phyloP scores from a whole-genome alignment of 2,888 invertebrate genomes.

The Megamerina dolium region DNA sequence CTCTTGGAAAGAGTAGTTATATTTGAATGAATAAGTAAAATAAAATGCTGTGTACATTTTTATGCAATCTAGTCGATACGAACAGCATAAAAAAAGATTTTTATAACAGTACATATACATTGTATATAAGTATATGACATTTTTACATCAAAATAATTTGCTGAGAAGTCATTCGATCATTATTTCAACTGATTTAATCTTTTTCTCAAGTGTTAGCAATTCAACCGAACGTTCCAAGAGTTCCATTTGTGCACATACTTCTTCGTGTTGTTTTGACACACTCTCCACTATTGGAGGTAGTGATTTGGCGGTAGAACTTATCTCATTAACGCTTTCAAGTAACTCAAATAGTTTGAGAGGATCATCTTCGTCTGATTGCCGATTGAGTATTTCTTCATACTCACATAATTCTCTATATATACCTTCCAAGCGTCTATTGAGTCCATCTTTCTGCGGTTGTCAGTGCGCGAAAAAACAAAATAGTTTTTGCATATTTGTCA shows the following conservation, averaged over 20 bases:
- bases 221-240: constrained; percentile 22
- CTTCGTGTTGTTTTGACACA: constrained; percentile 13
- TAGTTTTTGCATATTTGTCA: too few species aligned
- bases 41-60: too few species aligned
- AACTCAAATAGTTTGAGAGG: constrained; percentile 22
- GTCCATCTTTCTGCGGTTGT: constrained; percentile 17
- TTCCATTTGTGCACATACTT: constrained; percentile 22
- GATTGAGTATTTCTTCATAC: constrained; percentile 19
- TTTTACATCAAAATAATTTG: too few species aligned
- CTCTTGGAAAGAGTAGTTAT: too few species aligned
- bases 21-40: too few species aligned
- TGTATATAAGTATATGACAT: too few species aligned
- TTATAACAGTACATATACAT: too few species aligned
- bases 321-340: constrained; percentile 19
- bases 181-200: too few species aligned
- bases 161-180: too few species aligned
- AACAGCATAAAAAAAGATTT: too few species aligned
- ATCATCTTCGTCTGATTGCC: constrained; percentile 8
- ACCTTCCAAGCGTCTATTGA: constrained; percentile 21
- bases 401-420: constrained; percentile 25
- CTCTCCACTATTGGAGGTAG: constrained; percentile 13
- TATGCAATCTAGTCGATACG: too few species aligned
- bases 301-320: constrained; percentile 15
- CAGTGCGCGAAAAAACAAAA: too few species aligned
- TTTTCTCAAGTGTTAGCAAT: constrained; percentile 21